These are phyloP conservation scores for Egretta garzetta DNA, from an alignment of 2,113 vertebrate species.

Conservation along the genomic window DNA sequence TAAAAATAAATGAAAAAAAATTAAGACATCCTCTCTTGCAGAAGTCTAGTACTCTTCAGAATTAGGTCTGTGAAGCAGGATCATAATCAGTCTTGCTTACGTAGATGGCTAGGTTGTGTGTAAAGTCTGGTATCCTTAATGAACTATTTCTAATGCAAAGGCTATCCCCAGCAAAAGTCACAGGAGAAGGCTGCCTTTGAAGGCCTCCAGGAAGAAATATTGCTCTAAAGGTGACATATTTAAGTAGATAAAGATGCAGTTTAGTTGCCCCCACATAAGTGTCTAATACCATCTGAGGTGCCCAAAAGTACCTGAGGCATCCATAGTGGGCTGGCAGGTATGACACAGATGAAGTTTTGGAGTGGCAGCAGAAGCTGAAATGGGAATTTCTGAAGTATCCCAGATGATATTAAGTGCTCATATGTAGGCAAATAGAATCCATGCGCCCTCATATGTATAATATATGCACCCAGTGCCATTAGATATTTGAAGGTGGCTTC, in stretches of 20 bases:
- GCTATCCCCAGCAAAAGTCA: not conserved
- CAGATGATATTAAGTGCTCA: not conserved
- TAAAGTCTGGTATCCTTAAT: not conserved
- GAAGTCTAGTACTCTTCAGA: not conserved
- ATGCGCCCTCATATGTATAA: not conserved
- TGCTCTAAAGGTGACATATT: not conserved
- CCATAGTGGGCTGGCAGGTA: accelerated
- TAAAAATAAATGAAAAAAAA: not conserved
- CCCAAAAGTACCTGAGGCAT: not conserved
- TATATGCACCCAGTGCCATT: not conserved
- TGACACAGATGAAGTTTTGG: not conserved
- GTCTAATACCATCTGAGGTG: not conserved
- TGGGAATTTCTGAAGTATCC: not conserved
- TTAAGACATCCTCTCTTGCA: not conserved
- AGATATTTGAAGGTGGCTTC: not conserved
- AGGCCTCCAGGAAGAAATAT: not conserved
- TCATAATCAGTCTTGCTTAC: not conserved
- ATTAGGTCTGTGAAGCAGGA: not conserved
- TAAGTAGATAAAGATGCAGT: not conserved
- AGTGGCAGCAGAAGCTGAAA: not conserved
- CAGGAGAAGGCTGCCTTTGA: not conserved
- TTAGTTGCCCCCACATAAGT: not conserved
- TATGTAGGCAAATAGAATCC: not conserved
- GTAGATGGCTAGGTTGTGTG: not conserved
- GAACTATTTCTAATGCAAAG: not conserved